A percentile compares a stretch with the other conserved stretches of the same genome.
Evolutionary conservation across 2,113 vertebrate species (phyloP).

Genomic region (Channa maculata): DNA sequence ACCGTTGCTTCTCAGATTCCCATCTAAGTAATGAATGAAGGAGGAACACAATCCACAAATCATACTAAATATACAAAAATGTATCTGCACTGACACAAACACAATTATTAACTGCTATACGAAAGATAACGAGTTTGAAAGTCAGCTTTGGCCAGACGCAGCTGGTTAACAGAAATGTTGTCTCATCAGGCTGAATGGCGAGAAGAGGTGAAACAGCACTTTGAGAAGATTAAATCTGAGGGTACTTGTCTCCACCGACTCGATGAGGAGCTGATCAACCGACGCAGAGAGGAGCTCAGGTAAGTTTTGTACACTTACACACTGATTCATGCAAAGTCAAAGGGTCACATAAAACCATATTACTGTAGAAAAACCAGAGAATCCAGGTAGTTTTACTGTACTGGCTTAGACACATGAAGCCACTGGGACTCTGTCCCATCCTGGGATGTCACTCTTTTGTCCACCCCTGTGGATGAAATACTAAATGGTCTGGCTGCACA

Average conservation of each 20-base stretch:
- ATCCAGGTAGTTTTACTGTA: not conserved
- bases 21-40: not conserved
- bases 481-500: conserved; percentile 31
- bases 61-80: not conserved
- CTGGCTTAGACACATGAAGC: conserved; percentile 11
- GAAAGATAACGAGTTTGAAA: conserved; percentile 3
- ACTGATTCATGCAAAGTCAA: not conserved
- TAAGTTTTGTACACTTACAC: conserved; percentile 55
- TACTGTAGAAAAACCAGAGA: not conserved
- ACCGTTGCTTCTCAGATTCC: not conserved
- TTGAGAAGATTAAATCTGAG: conserved; percentile 98
- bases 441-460: conserved; percentile 35
- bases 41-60: not conserved
- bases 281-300: conserved; percentile 95
- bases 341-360: no score
- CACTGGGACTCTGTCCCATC: conserved; percentile 26
- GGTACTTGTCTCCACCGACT: conserved; percentile 96
- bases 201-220: conserved; percentile 97
- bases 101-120: conserved; percentile 13
- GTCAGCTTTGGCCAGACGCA: not conserved
- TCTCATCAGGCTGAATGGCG: conserved; percentile 93
- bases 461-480: conserved; percentile 14
- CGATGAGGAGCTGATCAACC: conserved; percentile 95
- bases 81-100: not conserved
- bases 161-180: conserved; percentile 54